Percentiles rank a stretch among this genome's conserved stretches.
These are phyloP conservation scores for Ridgeia piscesae DNA, from an alignment of 1,140 invertebrate species.

Conservation along the genomic window DNA sequence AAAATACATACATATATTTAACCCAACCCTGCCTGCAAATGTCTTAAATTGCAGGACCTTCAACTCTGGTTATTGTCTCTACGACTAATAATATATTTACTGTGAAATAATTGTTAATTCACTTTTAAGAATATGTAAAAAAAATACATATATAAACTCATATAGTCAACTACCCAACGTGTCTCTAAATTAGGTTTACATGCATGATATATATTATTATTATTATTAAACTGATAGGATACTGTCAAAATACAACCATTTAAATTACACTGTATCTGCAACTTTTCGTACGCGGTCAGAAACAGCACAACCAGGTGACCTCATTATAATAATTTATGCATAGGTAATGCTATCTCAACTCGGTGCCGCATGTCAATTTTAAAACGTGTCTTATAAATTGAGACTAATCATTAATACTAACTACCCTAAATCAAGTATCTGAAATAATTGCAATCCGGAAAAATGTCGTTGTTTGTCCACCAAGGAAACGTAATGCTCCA, in stretches of 20 bases:
- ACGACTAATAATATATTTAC: too few relatives aligned
- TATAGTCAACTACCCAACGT: too few relatives aligned
- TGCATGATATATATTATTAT: not conserved
- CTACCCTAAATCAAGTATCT: not conserved
- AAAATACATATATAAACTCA: too few relatives aligned
- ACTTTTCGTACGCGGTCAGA: not conserved
- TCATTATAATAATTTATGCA: slow-evolving; percentile 16
- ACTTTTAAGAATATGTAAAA: too few relatives aligned
- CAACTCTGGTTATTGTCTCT: too few relatives aligned
- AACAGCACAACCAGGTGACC: slow-evolving; percentile 7
- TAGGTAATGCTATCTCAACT: not conserved
- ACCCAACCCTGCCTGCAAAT: too few relatives aligned
- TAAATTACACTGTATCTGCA: not conserved
- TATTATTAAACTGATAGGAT: not conserved
- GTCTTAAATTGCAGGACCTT: too few relatives aligned
- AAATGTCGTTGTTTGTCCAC: not conserved
- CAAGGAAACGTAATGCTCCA: not conserved
- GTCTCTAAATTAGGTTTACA: slow-evolving; percentile 1
- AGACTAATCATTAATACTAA: not conserved
- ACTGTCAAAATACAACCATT: not conserved
- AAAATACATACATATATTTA: too few relatives aligned
- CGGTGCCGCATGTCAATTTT: not conserved
- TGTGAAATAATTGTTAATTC: too few relatives aligned
- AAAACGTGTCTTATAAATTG: not conserved
- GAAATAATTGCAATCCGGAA: slow-evolving; percentile 5